Percentiles rank a stretch among this genome's conserved stretches.
phyloP scores from a whole-genome alignment of 2,797 vertebrate species.

The Leuciscus waleckii region DNA sequence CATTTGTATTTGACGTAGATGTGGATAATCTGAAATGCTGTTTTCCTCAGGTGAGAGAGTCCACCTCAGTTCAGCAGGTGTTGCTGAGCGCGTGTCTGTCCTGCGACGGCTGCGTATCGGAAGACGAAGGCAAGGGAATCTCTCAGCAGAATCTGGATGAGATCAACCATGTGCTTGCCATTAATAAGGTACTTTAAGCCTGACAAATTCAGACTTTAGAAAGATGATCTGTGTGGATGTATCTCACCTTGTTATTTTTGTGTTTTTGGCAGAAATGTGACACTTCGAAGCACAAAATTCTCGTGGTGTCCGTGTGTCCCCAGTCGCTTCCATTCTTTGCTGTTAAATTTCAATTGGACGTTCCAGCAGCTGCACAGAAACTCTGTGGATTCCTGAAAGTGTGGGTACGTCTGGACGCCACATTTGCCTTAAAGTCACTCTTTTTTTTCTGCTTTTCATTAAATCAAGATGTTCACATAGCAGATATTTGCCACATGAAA shows the following conservation, averaged over 20 bases:
- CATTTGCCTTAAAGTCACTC: not conserved
- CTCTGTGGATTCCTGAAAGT: conserved; percentile 93
- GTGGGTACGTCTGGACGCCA: conserved; percentile 81
- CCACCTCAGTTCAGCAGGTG: conserved; percentile 78
- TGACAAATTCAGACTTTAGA: not conserved
- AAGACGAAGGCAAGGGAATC: conserved; percentile 87
- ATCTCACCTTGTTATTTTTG: not conserved
- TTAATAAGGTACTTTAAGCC: conserved; percentile 86
- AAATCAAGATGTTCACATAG: not conserved
- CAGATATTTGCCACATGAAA: not conserved
- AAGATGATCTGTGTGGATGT: not conserved
- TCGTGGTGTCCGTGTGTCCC: conserved; percentile 91
- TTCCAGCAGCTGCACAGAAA: conserved; percentile 86
- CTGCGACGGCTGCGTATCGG: conserved; percentile 90
- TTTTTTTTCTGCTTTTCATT: not conserved
- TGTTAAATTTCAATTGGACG: conserved; percentile 85
- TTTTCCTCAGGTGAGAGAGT: conserved; percentile 77
- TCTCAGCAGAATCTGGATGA: conserved; percentile 90
- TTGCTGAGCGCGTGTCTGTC: conserved; percentile 94
- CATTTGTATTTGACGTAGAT: conserved; percentile 1
- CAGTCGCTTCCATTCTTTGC: conserved; percentile 97
- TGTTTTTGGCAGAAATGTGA: conserved; percentile 85
- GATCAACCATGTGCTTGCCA: conserved; percentile 83
- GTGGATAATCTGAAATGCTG: not conserved
- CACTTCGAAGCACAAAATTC: conserved; percentile 87